Base-by-base conservation (phyloP, 2,113 vertebrate species). In the Nothoprocta perdicaria region DNA sequence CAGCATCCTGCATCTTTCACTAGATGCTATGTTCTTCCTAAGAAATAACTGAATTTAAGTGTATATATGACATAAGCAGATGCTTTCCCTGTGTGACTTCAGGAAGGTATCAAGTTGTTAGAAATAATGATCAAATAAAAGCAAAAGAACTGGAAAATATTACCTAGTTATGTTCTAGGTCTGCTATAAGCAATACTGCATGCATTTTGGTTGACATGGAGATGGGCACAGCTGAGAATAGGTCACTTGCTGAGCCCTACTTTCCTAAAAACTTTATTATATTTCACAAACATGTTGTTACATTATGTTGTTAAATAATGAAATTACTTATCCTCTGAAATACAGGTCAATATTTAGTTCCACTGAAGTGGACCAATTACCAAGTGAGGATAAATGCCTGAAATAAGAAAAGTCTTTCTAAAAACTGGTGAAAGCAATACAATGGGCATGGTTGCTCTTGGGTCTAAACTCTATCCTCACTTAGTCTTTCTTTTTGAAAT, bases 401-500 rank as follows among this genome's bases (percentile, higher is more conserved):
- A 63, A 1, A 1, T 22, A 38, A 61, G 73, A 92, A 83, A 45
- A 7, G 6, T 18, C 3, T 41, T 12, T 65, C 35, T 40, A 76
- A 46, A 41, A 79, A 60, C 8, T 10, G 33, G 10, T 68, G n/a
- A 84, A 86, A 90, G 48, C 10, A 53, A 29, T 58, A 29, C 14
- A 78, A 23, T 0, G 2, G 58, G 31, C 33, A 4, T 5, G 35
- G 24, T 26, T 81, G 10, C 19, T 80, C 23, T 71, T 4, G 0
- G 11, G 5, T 85, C 35, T 86, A 87, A 27, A 27, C 66, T 74
- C 63, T 84, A 14, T 71, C 24, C 67, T 72, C 43, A 14, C 16
- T 65, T 63, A 61, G 16, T 41, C 71, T 77, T 69, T 81, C 5
- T 38, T 77, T 92, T 86, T 80, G 2, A 87, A 87, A 72, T 57